phyloP scores from a whole-genome alignment of 2,888 invertebrate species.

The Crocallis elinguaria region DNA sequence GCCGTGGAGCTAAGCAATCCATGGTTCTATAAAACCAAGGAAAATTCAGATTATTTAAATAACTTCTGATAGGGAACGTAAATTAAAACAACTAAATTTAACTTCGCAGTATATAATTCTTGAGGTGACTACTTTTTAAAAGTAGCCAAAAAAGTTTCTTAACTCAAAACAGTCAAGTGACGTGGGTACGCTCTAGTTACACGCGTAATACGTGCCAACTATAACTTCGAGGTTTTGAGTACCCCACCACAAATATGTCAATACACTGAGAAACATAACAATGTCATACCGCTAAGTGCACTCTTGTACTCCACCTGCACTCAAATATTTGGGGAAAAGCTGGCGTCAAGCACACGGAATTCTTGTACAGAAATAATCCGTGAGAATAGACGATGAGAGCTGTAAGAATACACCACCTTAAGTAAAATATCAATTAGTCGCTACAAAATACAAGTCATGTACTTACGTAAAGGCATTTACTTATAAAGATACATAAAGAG shows the following conservation, averaged over 20 bases:
- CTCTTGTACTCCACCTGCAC: slow-evolving; percentile 64
- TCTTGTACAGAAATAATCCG: slow-evolving; percentile 71
- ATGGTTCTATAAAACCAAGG: no score
- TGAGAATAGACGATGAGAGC: slow-evolving; percentile 50
- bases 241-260: slow-evolving; percentile 45
- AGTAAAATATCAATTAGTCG: no score
- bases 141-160: not conserved
- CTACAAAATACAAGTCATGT: no score
- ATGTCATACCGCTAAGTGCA: slow-evolving; percentile 71
- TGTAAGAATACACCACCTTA: no score
- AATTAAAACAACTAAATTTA: no score
- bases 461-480: no score
- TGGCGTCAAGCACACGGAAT: slow-evolving; percentile 44
- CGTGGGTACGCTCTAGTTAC: slow-evolving; percentile 27
- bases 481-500: no score
- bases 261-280: slow-evolving; percentile 60
- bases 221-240: slow-evolving; percentile 32
- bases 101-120: no score
- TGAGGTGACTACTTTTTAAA: no score
- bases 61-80: no score
- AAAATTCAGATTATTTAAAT: no score
- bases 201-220: slow-evolving; percentile 30
- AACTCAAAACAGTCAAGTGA: slow-evolving; percentile 13
- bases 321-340: slow-evolving; percentile 71
- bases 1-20: no score